Evolutionary conservation across 2,888 invertebrate genomes (phyloP), one percentile per base, ranked within the genome.

Genomic region (Sisyra nigra): DNA sequence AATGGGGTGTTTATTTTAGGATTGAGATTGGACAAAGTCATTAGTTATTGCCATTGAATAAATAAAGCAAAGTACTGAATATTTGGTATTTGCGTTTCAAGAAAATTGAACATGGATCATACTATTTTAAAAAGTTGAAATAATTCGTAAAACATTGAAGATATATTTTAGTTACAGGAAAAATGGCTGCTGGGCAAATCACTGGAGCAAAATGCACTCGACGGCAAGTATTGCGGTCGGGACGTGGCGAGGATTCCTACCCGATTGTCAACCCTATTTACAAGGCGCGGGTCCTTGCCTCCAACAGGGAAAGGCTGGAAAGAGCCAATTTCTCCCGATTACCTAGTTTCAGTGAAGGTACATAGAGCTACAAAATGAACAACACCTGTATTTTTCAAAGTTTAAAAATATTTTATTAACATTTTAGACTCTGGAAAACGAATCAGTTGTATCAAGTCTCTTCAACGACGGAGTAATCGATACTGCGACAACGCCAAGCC

Each of bases 221-320:
- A 30, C 43, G 43, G 30, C 37, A 43, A 43, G 43, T 43, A 9
- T 15, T 30, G 15, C 37, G 43, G 17, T 43, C 43, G 5, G 43
- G 43, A 10, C 43, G 43, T 15, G 10, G 30, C 13, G 43, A 43
- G 29, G 29, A 43, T 2, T 13, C 30, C 5, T 38, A 43, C 31
- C 43, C 43, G 15, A 35, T 42, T 35, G 24, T 42, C 35, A 24
- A 34, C 17, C 42, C 42, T 8, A 19, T 17, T 24, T 13, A 39
- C 10, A 24, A 39, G 19, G 24, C 24, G 24, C 24, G 24, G 24
- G 24, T 24, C 24, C 24, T 24, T 24, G 24, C 24, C 24, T 24
- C 24, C 24, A 24, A 7, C 24, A 3, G 24, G 24, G 24, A 24
- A 24, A 24, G 24, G 24, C 7, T 24, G 24, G 24, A 24, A 3